These are phyloP conservation scores for Sinohyriopsis cumingii DNA, from an alignment of 2,888 invertebrate genomes.

Conservation along the genomic window DNA sequence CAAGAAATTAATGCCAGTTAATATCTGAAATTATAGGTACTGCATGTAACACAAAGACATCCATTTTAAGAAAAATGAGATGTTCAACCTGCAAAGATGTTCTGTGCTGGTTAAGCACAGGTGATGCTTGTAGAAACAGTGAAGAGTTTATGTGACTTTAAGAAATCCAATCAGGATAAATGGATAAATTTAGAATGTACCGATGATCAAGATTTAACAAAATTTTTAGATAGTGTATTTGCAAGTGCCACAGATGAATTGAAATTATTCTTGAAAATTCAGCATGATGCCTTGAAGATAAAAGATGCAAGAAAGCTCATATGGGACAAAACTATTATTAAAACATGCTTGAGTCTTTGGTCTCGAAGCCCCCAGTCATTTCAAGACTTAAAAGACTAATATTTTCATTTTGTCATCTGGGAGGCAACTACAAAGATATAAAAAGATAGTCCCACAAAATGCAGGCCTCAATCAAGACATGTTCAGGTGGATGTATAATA, in stretches of 20 bases:
- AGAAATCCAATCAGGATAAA: no score
- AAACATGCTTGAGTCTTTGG: constrained; percentile 9
- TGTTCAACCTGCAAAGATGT: no score
- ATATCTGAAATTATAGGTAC: no score
- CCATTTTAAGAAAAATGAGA: no score
- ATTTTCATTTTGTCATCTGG: constrained; percentile 10
- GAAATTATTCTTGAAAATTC: constrained; percentile 16
- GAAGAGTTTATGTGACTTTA: no score
- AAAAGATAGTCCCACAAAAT: constrained; percentile 6
- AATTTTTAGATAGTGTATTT: constrained; percentile 11
- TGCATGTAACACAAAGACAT: no score
- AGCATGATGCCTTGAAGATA: constrained; percentile 11
- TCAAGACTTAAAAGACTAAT: constrained; percentile 10
- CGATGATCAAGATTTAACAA: constrained; percentile 6
- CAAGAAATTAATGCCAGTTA: no score
- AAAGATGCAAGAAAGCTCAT: constrained; percentile 6
- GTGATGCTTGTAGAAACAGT: no score
- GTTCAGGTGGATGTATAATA: constrained; percentile 22
- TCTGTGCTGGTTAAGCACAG: no score
- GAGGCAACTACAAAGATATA: no score
- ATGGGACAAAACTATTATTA: constrained; percentile 9
- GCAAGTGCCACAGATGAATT: constrained; percentile 14
- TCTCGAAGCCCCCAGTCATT: constrained; percentile 15
- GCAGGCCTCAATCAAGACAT: constrained; percentile 17
- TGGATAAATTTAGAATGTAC: no score